Evolutionary conservation across 2,888 invertebrate species (phyloP).

Genomic region (Neria commutata): DNA sequence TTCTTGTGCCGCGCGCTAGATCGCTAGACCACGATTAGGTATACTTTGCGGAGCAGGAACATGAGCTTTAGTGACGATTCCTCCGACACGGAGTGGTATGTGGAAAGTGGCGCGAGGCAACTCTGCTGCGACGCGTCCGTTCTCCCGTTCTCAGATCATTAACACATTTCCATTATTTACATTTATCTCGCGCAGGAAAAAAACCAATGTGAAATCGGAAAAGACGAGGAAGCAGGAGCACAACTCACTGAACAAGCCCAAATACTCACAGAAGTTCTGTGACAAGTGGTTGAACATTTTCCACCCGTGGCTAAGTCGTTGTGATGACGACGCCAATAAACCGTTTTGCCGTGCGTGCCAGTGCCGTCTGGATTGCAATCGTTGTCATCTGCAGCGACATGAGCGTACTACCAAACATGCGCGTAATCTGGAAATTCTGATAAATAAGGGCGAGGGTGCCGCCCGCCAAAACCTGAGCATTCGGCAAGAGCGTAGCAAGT

Average conservation of each 20-base stretch:
- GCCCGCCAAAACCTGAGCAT: slow-evolving; percentile 48
- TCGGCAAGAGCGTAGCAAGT: slow-evolving; percentile 53
- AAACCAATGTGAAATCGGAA: slow-evolving; percentile 46
- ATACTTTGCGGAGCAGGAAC: slow-evolving; percentile 13
- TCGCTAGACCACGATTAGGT: not conserved
- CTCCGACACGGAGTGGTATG: slow-evolving; percentile 55
- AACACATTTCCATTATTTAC: not conserved
- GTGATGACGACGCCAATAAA: slow-evolving; percentile 49
- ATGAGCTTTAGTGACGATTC: slow-evolving; percentile 57
- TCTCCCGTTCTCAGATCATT: slow-evolving; percentile 3
- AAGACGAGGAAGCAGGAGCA: slow-evolving; percentile 33
- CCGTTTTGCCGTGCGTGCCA: slow-evolving; percentile 56
- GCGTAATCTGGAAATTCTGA: slow-evolving; percentile 49
- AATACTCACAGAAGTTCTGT: slow-evolving; percentile 55
- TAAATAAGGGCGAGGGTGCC: slow-evolving; percentile 50
- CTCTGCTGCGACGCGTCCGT: slow-evolving; percentile 15
- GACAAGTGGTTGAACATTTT: slow-evolving; percentile 57
- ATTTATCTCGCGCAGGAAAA: slow-evolving; percentile 51
- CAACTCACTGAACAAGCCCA: slow-evolving; percentile 36
- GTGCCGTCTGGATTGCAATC: slow-evolving; percentile 55
- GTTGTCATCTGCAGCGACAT: slow-evolving; percentile 55
- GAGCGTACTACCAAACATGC: slow-evolving; percentile 55
- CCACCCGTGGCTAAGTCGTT: slow-evolving; percentile 52
- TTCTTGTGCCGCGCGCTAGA: not conserved
- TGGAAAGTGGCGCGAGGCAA: slow-evolving; percentile 4